Evolutionary conservation across 2,888 invertebrate genomes (phyloP).

Genomic region (Druceiella hillmani): DNA sequence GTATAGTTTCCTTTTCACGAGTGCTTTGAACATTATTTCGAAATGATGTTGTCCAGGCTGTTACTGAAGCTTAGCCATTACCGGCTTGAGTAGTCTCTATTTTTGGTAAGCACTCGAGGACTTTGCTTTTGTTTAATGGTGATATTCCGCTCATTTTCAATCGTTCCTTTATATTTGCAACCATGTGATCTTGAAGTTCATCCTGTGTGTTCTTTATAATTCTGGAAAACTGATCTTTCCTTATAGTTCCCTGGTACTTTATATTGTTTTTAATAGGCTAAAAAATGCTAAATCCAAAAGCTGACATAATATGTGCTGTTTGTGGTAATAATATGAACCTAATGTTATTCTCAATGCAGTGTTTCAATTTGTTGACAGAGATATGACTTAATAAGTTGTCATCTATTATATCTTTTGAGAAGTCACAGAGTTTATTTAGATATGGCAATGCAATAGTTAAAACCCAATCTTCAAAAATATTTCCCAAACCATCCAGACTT

Average conservation of each 20-base stretch:
- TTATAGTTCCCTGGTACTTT: slow-evolving; percentile 4
- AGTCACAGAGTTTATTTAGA: no score
- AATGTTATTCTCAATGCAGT: slow-evolving; percentile 28
- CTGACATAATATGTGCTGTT: slow-evolving; percentile 26
- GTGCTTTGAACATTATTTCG: slow-evolving; percentile 8
- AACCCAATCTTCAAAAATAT: no score
- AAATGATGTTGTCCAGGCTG: slow-evolving; percentile 11
- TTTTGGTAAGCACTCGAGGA: slow-evolving; percentile 11
- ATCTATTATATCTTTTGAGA: no score
- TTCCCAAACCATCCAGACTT: no score
- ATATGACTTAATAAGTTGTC: no score
- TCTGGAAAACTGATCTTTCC: slow-evolving; percentile 5
- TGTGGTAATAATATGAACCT: slow-evolving; percentile 27
- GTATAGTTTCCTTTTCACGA: slow-evolving; percentile 12
- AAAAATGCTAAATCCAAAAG: slow-evolving; percentile 28
- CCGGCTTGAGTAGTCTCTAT: no score
- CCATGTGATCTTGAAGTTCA: no score
- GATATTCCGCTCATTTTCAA: slow-evolving; percentile 4
- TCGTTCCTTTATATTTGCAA: slow-evolving; percentile 1
- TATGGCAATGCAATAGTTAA: no score
- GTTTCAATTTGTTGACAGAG: slow-evolving; percentile 21
- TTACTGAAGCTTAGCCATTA: slow-evolving; percentile 3
- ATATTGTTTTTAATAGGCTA: slow-evolving; percentile 25
- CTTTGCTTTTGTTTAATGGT: slow-evolving; percentile 18
- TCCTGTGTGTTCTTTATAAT: no score